phyloP scores from a whole-genome alignment of 2,888 invertebrate genomes.

The Eristalis pertinax region DNA sequence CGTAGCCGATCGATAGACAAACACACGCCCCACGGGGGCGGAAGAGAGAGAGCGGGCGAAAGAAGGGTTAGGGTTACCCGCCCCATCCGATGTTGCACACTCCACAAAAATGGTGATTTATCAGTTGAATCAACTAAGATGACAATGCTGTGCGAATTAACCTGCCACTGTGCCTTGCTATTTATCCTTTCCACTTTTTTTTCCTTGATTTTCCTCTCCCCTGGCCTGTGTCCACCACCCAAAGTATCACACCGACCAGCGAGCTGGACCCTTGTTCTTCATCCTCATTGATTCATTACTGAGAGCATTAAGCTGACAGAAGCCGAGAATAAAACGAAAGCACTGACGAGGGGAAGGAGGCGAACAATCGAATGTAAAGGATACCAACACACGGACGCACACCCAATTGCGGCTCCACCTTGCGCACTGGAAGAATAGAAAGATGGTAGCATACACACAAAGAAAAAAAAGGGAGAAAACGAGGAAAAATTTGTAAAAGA shows the following conservation, averaged over 20 bases:
- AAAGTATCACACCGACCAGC: not conserved
- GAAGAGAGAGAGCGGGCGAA: not conserved
- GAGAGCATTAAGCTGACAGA: conserved; percentile 68
- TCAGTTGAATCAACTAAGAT: conserved; percentile 69
- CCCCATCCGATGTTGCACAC: not conserved
- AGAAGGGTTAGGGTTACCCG: not conserved
- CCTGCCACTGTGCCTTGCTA: conserved; percentile 58
- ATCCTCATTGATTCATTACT: conserved; percentile 67
- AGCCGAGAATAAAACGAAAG: conserved; percentile 60
- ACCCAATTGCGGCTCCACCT: not conserved
- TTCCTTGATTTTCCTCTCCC: not conserved
- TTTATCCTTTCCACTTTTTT: conserved; percentile 32
- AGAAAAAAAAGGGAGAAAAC: not conserved
- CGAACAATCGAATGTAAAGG: conserved; percentile 15
- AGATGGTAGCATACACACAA: not conserved
- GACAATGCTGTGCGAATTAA: conserved; percentile 70
- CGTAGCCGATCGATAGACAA: conserved; percentile 16
- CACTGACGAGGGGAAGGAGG: conserved; percentile 9
- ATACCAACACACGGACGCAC: not conserved
- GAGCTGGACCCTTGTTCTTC: conserved; percentile 38
- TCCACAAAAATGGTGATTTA: conserved; percentile 64
- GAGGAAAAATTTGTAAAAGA: conserved; percentile 65
- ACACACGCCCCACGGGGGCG: conserved; percentile 1
- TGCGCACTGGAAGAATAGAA: not conserved
- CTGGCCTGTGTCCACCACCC: not conserved